Conservation (phyloP, 2,113 vertebrate species). For the Gracilinanus agilis region DNA sequence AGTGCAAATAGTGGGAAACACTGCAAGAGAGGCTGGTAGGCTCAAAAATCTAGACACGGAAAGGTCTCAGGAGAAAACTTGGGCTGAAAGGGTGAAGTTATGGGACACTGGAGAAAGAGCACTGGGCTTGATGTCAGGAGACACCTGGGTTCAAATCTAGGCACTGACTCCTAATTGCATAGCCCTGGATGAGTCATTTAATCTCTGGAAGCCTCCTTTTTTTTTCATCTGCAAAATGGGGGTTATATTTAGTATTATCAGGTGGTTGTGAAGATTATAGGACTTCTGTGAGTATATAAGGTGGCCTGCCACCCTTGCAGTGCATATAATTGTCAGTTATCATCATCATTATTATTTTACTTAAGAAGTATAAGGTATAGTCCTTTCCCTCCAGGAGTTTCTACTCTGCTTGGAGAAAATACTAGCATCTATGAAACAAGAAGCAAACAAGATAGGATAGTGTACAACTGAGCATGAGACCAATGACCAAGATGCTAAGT, state of each 20-base stretch:
- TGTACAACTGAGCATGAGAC: background rate
- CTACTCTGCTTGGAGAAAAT: background rate
- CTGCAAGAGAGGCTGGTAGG: background rate
- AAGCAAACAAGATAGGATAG: background rate
- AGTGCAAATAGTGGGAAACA: background rate
- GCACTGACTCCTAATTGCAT: background rate
- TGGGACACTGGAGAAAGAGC: background rate
- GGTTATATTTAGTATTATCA: background rate
- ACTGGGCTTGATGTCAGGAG: background rate
- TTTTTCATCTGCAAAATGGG: background rate
- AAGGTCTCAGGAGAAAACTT: background rate
- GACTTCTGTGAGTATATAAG: background rate
- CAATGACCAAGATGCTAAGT: background rate
- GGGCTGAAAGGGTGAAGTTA: background rate
- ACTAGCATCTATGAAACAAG: background rate
- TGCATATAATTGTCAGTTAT: background rate
- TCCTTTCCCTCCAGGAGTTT: background rate
- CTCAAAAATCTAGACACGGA: background rate
- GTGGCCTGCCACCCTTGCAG: background rate
- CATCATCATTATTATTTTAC: background rate
- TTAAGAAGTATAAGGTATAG: background rate
- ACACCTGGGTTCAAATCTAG: background rate
- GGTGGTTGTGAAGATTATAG: background rate
- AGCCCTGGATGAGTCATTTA: background rate
- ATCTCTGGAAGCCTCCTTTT: background rate